These are phyloP conservation scores for Scaptomyza pallida DNA, from an alignment of 1,140 invertebrate genomes.

Conservation along the genomic window DNA sequence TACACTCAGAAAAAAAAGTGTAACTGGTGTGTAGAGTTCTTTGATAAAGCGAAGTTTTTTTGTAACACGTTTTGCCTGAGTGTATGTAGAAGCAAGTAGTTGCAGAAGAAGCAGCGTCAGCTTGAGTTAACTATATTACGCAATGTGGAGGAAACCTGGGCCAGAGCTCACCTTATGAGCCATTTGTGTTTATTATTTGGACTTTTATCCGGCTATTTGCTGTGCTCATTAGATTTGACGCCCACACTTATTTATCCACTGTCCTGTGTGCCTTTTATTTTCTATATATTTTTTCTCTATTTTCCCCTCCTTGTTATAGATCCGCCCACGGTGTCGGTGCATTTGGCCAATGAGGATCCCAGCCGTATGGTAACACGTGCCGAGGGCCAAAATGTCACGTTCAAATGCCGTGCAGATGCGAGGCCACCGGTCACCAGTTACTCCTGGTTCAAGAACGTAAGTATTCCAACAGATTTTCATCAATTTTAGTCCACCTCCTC, in stretches of 20 bases:
- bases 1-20: not conserved
- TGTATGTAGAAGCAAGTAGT: constrained; percentile 8
- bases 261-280: not conserved
- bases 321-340: constrained; percentile 83
- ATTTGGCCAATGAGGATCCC: constrained; percentile 84
- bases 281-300: constrained; percentile 1
- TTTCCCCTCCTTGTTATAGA: constrained; percentile 55
- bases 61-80: too few relatives aligned
- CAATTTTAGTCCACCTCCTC: not conserved
- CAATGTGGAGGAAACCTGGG: constrained; percentile 32
- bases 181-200: constrained; percentile 83
- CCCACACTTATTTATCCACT: constrained; percentile 40
- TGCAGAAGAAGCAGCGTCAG: constrained; percentile 39
- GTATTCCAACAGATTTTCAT: constrained; percentile 49
- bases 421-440: constrained; percentile 81
- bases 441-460: constrained; percentile 84
- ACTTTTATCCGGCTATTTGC: constrained; percentile 82
- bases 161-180: constrained; percentile 68
- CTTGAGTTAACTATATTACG: constrained; percentile 78
- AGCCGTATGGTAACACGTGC: constrained; percentile 80
- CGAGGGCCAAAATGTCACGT: constrained; percentile 83
- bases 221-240: constrained; percentile 79
- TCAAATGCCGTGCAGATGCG: constrained; percentile 83
- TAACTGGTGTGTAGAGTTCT: too few relatives aligned
- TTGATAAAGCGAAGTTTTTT: too few relatives aligned